Conservation (phyloP, 2,888 invertebrate genomes). For the Cordilura impudica region DNA sequence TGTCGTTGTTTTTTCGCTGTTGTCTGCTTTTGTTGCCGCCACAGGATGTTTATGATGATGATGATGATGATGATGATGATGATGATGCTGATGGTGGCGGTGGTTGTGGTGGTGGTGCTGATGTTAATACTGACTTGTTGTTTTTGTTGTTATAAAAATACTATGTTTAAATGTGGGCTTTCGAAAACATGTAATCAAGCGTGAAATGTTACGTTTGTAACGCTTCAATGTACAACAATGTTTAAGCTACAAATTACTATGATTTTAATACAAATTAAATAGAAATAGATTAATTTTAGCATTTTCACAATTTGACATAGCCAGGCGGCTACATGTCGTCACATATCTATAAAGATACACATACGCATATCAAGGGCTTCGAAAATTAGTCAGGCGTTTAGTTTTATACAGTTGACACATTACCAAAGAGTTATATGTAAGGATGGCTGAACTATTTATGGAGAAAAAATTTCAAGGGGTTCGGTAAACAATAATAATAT, state of each 20-base stretch:
- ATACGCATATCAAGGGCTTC: slow-evolving; percentile 11
- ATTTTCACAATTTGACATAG: not conserved
- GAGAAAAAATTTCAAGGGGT: not conserved
- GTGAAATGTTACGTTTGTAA: slow-evolving; percentile 55
- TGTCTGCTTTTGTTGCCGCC: not conserved
- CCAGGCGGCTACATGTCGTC: not conserved
- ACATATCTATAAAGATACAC: not conserved
- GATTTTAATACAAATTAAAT: slow-evolving; percentile 50
- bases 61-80: slow-evolving; percentile 33
- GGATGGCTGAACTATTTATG: not conserved
- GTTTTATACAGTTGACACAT: slow-evolving; percentile 34
- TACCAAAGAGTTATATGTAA: slow-evolving; percentile 2
- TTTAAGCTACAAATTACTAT: slow-evolving; percentile 60
- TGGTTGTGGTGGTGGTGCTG: slow-evolving; percentile 6
- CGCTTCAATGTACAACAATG: slow-evolving; percentile 56
- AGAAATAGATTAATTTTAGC: slow-evolving; percentile 33
- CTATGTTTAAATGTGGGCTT: slow-evolving; percentile 49
- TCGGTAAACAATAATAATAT: not conserved
- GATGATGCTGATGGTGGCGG: slow-evolving; percentile 12
- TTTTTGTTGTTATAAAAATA: slow-evolving; percentile 15
- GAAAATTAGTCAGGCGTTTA: slow-evolving; percentile 36
- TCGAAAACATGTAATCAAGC: slow-evolving; percentile 59
- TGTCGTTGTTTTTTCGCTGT: not conserved
- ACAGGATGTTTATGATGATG: slow-evolving; percentile 47
- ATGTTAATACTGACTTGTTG: slow-evolving; percentile 34